Percentiles rank a stretch among this genome's conserved stretches.
Conservation (phyloP, 1,140 invertebrate genomes). For the Apolygus lucorum region DNA sequence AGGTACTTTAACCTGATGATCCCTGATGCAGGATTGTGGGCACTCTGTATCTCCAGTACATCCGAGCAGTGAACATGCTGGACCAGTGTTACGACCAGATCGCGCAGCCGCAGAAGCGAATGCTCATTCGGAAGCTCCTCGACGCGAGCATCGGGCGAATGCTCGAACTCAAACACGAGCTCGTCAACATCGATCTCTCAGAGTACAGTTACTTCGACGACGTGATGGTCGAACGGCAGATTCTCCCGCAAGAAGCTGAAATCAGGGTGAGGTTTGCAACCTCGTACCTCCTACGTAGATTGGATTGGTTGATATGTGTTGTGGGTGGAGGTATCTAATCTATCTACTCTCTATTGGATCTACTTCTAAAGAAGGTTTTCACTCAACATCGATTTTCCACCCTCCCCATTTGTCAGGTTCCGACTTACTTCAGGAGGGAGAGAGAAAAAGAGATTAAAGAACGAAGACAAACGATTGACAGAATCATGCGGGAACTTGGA, state of each 20-base stretch:
- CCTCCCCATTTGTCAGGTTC: constrained; percentile 7
- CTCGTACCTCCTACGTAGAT: too few species aligned
- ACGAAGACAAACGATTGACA: constrained; percentile 52
- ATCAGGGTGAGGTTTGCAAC: constrained; percentile 3
- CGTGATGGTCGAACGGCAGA: constrained; percentile 49
- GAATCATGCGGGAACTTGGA: constrained; percentile 55
- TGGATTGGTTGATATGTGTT: too few species aligned
- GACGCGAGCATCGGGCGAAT: constrained; percentile 68
- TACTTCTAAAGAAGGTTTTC: too few species aligned
- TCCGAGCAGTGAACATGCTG: constrained; percentile 58
- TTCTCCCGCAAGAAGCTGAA: constrained; percentile 42
- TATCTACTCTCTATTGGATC: too few species aligned
- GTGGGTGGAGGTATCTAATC: too few species aligned
- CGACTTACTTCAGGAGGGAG: constrained; percentile 43
- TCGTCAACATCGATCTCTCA: constrained; percentile 74
- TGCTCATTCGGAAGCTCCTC: constrained; percentile 65
- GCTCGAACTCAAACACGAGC: constrained; percentile 69
- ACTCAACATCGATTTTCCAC: too few species aligned
- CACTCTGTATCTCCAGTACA: constrained; percentile 68
- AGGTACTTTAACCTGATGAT: too few species aligned
- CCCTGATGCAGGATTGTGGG: constrained; percentile 41
- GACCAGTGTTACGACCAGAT: constrained; percentile 81
- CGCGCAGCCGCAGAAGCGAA: constrained; percentile 82
- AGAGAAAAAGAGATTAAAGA: constrained; percentile 50
- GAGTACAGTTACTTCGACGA: constrained; percentile 83